Conservation (phyloP, 1,140 invertebrate genomes). For the Drosophila melanica region DNA sequence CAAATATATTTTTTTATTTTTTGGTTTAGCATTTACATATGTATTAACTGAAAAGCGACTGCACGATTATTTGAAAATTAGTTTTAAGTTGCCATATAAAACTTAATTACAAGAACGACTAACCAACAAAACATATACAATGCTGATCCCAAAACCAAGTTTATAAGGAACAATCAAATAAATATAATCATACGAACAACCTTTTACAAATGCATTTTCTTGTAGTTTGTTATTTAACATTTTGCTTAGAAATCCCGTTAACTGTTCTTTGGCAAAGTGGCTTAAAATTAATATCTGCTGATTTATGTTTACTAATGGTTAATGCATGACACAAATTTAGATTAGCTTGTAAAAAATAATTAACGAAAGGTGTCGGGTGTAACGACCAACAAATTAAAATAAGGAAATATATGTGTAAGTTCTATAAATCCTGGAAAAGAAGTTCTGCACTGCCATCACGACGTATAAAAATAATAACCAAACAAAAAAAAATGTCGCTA, state of each 20-base stretch:
- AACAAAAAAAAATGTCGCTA: background rate
- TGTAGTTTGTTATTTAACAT: constrained; percentile 37
- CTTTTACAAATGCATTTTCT: constrained; percentile 44
- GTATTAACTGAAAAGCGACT: constrained; percentile 26
- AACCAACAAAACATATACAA: constrained; percentile 27
- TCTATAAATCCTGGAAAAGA: constrained; percentile 12
- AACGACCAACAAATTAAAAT: background rate
- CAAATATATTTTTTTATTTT: background rate
- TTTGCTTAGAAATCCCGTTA: constrained; percentile 4
- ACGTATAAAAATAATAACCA: background rate
- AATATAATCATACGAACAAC: constrained; percentile 44
- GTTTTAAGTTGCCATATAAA: constrained; percentile 37
- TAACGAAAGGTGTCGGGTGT: constrained; percentile 16
- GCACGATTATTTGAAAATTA: constrained; percentile 45
- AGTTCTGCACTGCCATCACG: constrained; percentile 3
- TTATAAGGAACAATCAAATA: constrained; percentile 39
- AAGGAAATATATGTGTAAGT: constrained; percentile 2
- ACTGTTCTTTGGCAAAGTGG: constrained; percentile 17
- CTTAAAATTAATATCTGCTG: background rate
- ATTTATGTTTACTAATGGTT: background rate
- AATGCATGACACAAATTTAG: constrained; percentile 33
- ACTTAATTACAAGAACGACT: constrained; percentile 10
- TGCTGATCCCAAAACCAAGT: constrained; percentile 31
- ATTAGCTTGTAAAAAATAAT: constrained; percentile 42
- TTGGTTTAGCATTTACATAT: constrained; percentile 27